Evolutionary conservation across 2,888 invertebrate genomes (phyloP).

Genomic region (Himalopsyche anomala): DNA sequence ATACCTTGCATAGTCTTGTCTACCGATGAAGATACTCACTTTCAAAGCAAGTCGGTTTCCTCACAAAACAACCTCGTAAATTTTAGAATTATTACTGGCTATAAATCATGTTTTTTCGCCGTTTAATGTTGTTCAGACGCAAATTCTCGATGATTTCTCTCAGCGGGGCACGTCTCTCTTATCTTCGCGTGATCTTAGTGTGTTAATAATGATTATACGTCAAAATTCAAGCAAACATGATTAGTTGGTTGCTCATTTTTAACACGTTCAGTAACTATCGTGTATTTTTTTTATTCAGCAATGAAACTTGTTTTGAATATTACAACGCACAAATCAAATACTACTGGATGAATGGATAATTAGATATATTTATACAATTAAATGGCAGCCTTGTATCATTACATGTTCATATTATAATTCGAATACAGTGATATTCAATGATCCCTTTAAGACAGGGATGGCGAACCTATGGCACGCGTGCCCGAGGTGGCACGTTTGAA

Average conservation of each 20-base stretch:
- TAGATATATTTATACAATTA: too few species aligned
- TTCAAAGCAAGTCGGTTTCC: conserved; percentile 52
- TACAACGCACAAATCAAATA: too few species aligned
- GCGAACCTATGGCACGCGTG: too few species aligned
- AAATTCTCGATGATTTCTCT: conserved; percentile 40
- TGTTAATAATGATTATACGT: conserved; percentile 49
- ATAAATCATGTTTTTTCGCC: conserved; percentile 53
- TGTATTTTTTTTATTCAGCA: too few species aligned
- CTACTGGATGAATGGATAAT: too few species aligned
- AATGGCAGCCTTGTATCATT: too few species aligned
- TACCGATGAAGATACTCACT: conserved; percentile 32
- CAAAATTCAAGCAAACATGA: conserved; percentile 40
- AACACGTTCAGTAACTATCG: conserved; percentile 17
- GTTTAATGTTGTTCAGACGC: conserved; percentile 39
- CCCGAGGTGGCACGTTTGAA: too few species aligned
- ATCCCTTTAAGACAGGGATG: too few species aligned
- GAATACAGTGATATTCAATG: too few species aligned
- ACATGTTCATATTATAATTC: too few species aligned
- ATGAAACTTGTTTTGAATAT: too few species aligned
- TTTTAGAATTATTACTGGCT: conserved; percentile 44
- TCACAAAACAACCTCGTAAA: conserved; percentile 51
- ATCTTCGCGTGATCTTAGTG: conserved; percentile 48
- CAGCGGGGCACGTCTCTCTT: conserved; percentile 25
- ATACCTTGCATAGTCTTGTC: not conserved
- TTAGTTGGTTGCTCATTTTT: conserved; percentile 25